Percentiles rank a stretch among this genome's conserved stretches.
phyloP scores from a whole-genome alignment of 2,797 vertebrate genomes.

The Rhinatrema bivittatum region DNA sequence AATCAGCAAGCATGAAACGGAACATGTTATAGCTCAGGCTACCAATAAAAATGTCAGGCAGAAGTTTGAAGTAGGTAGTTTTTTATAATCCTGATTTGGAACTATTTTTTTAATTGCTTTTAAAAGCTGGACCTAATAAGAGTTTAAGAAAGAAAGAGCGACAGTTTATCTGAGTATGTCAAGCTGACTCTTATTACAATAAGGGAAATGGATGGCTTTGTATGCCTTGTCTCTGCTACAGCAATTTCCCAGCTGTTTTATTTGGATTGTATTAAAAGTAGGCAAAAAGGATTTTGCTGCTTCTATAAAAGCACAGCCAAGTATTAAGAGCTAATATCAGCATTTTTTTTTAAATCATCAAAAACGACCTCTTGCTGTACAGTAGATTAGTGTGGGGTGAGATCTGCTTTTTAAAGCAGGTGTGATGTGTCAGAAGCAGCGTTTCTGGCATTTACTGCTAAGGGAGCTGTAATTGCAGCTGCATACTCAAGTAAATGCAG shows the following conservation, averaged over 20 bases:
- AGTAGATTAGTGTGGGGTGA: slow-evolving; percentile 40
- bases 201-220: slow-evolving; percentile 62
- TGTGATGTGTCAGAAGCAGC: slow-evolving; percentile 52
- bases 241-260: slow-evolving; percentile 62
- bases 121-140: slow-evolving; percentile 55
- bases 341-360: slow-evolving; percentile 44
- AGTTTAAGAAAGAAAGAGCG: slow-evolving; percentile 43
- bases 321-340: slow-evolving; percentile 55
- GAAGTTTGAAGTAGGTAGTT: slow-evolving; percentile 55
- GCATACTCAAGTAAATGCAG: no score
- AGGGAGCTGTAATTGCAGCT: slow-evolving; percentile 38
- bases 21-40: slow-evolving; percentile 65
- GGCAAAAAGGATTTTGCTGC: slow-evolving; percentile 51
- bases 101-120: slow-evolving; percentile 61
- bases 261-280: slow-evolving; percentile 54
- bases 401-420: slow-evolving; percentile 51
- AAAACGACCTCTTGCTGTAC: slow-evolving; percentile 29
- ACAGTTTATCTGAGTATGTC: slow-evolving; percentile 51
- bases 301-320: slow-evolving; percentile 56
- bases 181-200: slow-evolving; percentile 54
- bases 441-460: slow-evolving; percentile 49
- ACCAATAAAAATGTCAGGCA: slow-evolving; percentile 68
- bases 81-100: slow-evolving; percentile 55
- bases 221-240: slow-evolving; percentile 51
- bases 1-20: slow-evolving; percentile 54